Evolutionary conservation across 2,113 vertebrate genomes (phyloP), one percentile per base, ranked within the genome.

Genomic region (Pseudolaguvia tuberculata): DNA sequence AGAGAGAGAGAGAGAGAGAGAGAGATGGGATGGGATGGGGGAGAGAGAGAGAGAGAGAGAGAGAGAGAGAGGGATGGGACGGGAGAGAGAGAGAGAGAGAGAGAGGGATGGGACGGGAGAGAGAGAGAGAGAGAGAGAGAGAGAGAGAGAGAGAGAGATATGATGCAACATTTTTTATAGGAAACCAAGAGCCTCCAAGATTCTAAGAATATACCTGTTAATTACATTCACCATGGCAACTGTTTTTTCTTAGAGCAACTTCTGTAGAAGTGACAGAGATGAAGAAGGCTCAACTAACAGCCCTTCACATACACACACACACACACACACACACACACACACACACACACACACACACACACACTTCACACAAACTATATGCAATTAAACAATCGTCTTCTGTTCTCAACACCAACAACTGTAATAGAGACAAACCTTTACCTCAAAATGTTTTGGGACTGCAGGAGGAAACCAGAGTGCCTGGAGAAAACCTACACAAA

Each of bases 161-260:
- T n/a, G 65, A 55, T 29, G 75, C 51, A 65, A 48, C 50, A 48
- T 70, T 13, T 13, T 65, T 62, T 58, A 59, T 42, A 62, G 72
- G 39, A 55, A 70, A 65, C 56, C 47, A 21, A 63, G 42, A 65
- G 61, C 71, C 66, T 63, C 47, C 55, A 52, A 74, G 45, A 50
- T 4, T 13, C 45, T 48, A 27, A 55, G 48, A 67, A 77, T 45
- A 65, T 67, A 81, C 74, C 79, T 79, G 70, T 76, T 81, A 77
- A 77, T 79, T 77, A 71, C 61, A 48, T 76, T 78, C 58, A 18
- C 75, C 77, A 67, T 81, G 73, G 72, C 52, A 79, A 78, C 74
- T 47, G 45, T 59, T 50, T 69, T 45, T 21, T 59, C 42, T 66
- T 20, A 10, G 2, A n/a, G 59, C 59, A 70, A 72, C 74, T 78